phyloP scores from a whole-genome alignment of 2,888 invertebrate genomes.

The Minunthozetes semirufus region DNA sequence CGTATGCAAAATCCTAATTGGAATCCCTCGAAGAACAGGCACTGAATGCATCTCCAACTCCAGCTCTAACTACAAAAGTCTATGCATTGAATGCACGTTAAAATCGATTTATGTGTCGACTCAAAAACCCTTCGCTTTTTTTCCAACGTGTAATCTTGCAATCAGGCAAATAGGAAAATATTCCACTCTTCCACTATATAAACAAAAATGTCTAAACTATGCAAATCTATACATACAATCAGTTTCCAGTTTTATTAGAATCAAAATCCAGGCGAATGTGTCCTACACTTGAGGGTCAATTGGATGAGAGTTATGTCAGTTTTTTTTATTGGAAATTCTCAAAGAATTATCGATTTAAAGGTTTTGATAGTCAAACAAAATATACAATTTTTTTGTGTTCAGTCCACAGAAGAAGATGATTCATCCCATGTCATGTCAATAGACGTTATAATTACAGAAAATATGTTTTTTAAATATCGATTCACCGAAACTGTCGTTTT shows the following conservation, averaged over 20 bases:
- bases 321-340: neutral
- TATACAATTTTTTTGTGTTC: too few species aligned
- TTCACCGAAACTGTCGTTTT: conserved; percentile 11
- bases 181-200: neutral
- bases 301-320: neutral
- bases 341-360: neutral
- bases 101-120: conserved; percentile 16
- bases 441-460: neutral
- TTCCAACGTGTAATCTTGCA: conserved; percentile 17
- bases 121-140: conserved; percentile 10
- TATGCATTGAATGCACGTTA: conserved; percentile 26
- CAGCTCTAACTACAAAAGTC: neutral
- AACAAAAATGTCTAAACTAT: conserved; percentile 14
- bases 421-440: neutral
- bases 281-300: neutral
- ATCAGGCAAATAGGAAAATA: conserved; percentile 7
- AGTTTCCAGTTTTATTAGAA: neutral
- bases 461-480: neutral
- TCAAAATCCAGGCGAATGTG: neutral
- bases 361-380: too few species aligned
- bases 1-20: conserved; percentile 28
- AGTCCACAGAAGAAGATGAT: neutral
- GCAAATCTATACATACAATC: neutral
- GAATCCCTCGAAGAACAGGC: conserved; percentile 24
- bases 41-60: neutral